Conservation (phyloP, 2,797 vertebrate genomes). For the Sebastes itinus region DNA sequence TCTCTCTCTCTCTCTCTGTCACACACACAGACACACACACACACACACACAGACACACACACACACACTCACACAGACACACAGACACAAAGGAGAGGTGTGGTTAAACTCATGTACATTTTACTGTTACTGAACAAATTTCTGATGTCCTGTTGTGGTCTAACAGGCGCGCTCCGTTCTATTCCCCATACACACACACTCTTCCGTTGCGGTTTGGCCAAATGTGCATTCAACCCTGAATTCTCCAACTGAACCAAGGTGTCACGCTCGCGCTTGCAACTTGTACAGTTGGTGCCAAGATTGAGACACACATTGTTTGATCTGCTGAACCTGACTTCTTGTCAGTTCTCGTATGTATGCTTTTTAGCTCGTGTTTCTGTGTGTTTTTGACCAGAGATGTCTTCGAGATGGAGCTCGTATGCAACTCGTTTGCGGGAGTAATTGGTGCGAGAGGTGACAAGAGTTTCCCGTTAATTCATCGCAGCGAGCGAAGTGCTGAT, state of each 20-base stretch:
- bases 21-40: slow-evolving; percentile 26
- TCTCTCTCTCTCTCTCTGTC: slow-evolving; percentile 15
- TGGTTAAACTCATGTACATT: slow-evolving; percentile 77
- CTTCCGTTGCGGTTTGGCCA: slow-evolving; percentile 80
- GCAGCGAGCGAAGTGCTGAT: slow-evolving; percentile 39
- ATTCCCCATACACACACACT: slow-evolving; percentile 74
- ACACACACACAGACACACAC: slow-evolving; percentile 27
- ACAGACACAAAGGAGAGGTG: slow-evolving; percentile 60
- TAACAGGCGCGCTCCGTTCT: slow-evolving; percentile 74
- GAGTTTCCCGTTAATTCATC: slow-evolving; percentile 53
- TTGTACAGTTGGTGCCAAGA: slow-evolving; percentile 51
- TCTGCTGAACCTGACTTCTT: slow-evolving; percentile 14
- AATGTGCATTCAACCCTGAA: slow-evolving; percentile 73
- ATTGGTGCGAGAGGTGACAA: slow-evolving; percentile 50
- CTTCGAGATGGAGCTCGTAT: background rate
- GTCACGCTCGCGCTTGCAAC: slow-evolving; percentile 47
- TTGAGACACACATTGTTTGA: slow-evolving; percentile 20
- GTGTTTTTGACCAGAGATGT: slow-evolving; percentile 21
- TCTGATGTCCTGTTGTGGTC: slow-evolving; percentile 83
- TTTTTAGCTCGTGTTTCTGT: background rate
- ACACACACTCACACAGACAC: slow-evolving; percentile 35
- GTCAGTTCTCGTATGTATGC: slow-evolving; percentile 7
- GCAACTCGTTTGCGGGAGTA: slow-evolving; percentile 19
- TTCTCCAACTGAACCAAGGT: slow-evolving; percentile 76
- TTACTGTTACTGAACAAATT: slow-evolving; percentile 80